Evolutionary conservation across 2,888 invertebrate genomes (phyloP).

Genomic region (Sympetrum striolatum): DNA sequence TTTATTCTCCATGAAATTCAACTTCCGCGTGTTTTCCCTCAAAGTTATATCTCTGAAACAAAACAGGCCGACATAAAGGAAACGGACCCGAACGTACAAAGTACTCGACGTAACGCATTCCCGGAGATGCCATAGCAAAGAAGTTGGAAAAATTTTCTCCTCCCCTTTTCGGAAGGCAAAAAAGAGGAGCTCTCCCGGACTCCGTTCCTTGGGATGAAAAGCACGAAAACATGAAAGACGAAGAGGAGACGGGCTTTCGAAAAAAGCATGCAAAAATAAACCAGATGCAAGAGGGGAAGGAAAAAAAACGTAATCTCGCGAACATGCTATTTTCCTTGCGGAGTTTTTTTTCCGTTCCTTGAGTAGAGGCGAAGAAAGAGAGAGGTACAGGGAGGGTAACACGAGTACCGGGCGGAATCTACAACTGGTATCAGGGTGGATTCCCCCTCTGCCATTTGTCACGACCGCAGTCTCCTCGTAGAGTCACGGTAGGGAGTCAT

Average conservation of each 20-base stretch:
- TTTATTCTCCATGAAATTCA: too few species aligned
- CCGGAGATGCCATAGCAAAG: too few species aligned
- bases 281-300: neutral
- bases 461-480: neutral
- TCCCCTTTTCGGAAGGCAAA: too few species aligned
- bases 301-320: neutral
- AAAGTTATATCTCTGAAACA: too few species aligned
- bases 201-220: neutral
- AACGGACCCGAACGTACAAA: too few species aligned
- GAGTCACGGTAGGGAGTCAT: neutral
- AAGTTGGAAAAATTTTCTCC: too few species aligned
- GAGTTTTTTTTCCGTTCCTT: neutral
- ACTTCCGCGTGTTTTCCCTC: too few species aligned
- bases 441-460: neutral
- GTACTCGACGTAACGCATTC: too few species aligned
- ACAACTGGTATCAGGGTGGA: conserved; percentile 28
- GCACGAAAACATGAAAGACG: neutral
- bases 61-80: too few species aligned
- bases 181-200: too few species aligned
- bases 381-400: neutral
- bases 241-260: neutral
- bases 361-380: neutral
- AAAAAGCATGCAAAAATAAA: neutral
- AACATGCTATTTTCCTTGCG: neutral
- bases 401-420: neutral